Evolutionary conservation across 2,113 vertebrate species (phyloP), one percentile per base, ranked within the genome.

Genomic region (Tichodroma muraria): DNA sequence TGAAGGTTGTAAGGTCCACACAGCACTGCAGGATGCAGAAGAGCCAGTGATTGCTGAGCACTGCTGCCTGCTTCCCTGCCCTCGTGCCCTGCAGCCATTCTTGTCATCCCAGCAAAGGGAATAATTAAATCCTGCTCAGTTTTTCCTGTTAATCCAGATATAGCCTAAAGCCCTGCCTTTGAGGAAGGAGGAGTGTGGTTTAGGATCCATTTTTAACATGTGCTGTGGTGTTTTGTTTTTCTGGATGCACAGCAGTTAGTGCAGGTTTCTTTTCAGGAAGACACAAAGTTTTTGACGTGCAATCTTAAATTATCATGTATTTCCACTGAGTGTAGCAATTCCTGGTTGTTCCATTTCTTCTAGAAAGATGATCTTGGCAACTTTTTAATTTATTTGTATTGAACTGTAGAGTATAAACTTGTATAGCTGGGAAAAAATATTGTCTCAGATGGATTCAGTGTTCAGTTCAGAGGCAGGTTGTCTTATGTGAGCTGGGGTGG

Each of bases 91-190:
- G 72, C 80, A 92, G 76, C 44, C 64, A 40, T 75, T 56, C 84
- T 52, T 95, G 78, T 86, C 89, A 79, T 81, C 37, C 61, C 23
- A 56, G 70, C 53, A 71, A 84, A 81, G 44, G n/a, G 52, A 95
- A 75, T 92, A 68, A 71, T 87, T 66, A 94, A 95, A 89, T 89
- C 69, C 69, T 77, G 21, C 47, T 75, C 13, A 7, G 2, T 79
- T 75, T 92, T 93, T 80, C 24, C 65, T 90, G 56, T 84, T 86
- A 86, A 78, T 84, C 53, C 44, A 78, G 56, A 71, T 60, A 37
- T 28, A 86, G 64, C 52, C 84, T 85, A 76, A 56, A 83, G 77
- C 76, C 23, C 52, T 92, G 71, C 52, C 82, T 89, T 89, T 66
- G 68, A 92, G 83, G 31, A 42, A 60, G 80, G 16, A 89, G 50